These are phyloP conservation scores for Theristicus caerulescens DNA, from an alignment of 2,113 vertebrate species.

Conservation along the genomic window DNA sequence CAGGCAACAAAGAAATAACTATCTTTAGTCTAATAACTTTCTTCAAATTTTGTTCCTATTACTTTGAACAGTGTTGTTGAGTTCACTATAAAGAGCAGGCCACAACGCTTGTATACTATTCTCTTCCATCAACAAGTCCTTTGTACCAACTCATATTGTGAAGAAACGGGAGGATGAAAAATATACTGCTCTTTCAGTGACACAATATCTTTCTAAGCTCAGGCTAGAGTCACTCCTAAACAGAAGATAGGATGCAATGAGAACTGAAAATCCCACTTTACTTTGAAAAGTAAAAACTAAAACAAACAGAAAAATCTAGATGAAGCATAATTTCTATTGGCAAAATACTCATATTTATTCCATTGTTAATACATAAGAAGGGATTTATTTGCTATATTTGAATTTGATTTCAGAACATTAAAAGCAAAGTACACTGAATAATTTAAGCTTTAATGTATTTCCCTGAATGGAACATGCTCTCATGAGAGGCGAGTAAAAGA, in stretches of 20 bases:
- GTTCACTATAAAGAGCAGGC: neutral
- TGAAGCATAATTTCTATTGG: neutral
- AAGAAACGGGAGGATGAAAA: neutral
- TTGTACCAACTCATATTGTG: neutral
- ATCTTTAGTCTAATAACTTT: neutral
- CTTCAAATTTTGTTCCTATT: neutral
- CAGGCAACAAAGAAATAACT: neutral
- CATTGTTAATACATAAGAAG: slow-evolving; percentile 43
- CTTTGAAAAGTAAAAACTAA: neutral
- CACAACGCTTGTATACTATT: neutral
- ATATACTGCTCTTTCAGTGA: neutral
- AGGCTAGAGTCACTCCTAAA: neutral
- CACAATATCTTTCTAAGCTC: neutral
- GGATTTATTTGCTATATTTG: slow-evolving; percentile 30
- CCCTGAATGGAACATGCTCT: slow-evolving; percentile 15
- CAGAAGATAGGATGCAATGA: neutral
- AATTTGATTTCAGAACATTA: slow-evolving; percentile 53
- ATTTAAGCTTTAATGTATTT: slow-evolving; percentile 50
- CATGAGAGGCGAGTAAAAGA: neutral
- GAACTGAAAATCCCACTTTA: neutral
- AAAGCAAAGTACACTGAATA: slow-evolving; percentile 33
- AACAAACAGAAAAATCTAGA: neutral
- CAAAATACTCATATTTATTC: neutral
- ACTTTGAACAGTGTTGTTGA: neutral
- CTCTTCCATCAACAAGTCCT: neutral